A percentile compares a stretch with the other conserved stretches of the same genome.
Conservation (phyloP, 2,888 invertebrate species). For the Lamproptera curius region DNA sequence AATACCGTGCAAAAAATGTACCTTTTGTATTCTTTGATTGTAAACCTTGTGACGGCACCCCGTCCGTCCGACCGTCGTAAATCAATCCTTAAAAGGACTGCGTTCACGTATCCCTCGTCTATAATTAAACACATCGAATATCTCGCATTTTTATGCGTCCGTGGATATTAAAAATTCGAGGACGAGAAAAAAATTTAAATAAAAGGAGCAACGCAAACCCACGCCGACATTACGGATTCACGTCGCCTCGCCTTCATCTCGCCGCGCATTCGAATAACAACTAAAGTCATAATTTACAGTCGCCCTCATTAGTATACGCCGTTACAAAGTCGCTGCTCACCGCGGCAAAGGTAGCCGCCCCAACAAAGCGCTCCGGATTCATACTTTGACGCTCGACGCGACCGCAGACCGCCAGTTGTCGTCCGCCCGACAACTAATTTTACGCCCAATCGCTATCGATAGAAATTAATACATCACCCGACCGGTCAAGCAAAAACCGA, state of each 20-base stretch:
- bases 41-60: no score
- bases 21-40: no score
- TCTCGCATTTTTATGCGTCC: constrained; percentile 29
- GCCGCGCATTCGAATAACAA: constrained; percentile 59
- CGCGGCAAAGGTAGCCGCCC: constrained; percentile 52
- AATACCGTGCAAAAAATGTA: no score
- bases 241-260: constrained; percentile 62
- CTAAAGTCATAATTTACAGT: constrained; percentile 60
- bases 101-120: constrained; percentile 1
- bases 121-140: constrained; percentile 24
- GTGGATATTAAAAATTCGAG: constrained; percentile 35
- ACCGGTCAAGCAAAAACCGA: constrained; percentile 51
- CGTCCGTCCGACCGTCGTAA: constrained; percentile 1
- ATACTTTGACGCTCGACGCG: constrained; percentile 67
- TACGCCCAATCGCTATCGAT: constrained; percentile 69
- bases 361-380: constrained; percentile 59
- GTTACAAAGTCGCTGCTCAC: constrained; percentile 51
- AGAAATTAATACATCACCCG: constrained; percentile 71
- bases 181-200: constrained; percentile 35
- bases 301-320: constrained; percentile 62
- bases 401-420: constrained; percentile 60
- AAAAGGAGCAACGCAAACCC: constrained; percentile 44
- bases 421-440: constrained; percentile 59
- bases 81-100: constrained; percentile 1
- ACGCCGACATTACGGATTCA: constrained; percentile 58